phyloP scores from a whole-genome alignment of 2,113 vertebrate genomes.

The Pelmatolapia mariae region DNA sequence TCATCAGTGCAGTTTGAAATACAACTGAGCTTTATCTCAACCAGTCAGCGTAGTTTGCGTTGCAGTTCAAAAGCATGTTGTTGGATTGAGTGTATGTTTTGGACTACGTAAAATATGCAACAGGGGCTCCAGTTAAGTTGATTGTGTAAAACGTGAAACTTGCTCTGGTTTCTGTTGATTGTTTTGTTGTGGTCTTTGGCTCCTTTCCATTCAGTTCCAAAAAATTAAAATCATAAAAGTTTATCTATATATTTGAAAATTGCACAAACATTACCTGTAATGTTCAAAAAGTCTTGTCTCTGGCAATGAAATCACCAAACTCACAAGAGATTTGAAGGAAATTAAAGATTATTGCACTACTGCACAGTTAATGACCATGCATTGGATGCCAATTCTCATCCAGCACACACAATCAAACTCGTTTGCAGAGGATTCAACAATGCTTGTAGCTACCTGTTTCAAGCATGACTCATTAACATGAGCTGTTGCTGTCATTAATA shows the following conservation, averaged over 20 bases:
- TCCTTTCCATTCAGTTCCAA: background rate
- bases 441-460: constrained; percentile 17
- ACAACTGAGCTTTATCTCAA: background rate
- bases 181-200: background rate
- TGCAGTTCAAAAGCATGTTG: background rate
- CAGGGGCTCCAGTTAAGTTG: background rate
- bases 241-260: background rate
- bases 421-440: constrained; percentile 22
- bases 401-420: constrained; percentile 2
- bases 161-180: background rate
- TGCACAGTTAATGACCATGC: background rate
- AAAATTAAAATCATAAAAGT: background rate
- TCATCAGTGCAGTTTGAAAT: background rate
- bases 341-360: background rate
- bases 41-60: background rate
- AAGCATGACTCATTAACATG: background rate
- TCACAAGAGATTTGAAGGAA: background rate
- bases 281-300: background rate
- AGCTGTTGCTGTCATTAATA: background rate
- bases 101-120: background rate
- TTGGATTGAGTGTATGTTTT: background rate
- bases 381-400: background rate
- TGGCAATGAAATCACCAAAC: background rate
- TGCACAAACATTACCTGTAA: background rate
- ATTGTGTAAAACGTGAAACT: background rate